These are phyloP conservation scores for Amblyjoppa fuscipennis DNA, from an alignment of 2,888 invertebrate genomes.

Conservation along the genomic window DNA sequence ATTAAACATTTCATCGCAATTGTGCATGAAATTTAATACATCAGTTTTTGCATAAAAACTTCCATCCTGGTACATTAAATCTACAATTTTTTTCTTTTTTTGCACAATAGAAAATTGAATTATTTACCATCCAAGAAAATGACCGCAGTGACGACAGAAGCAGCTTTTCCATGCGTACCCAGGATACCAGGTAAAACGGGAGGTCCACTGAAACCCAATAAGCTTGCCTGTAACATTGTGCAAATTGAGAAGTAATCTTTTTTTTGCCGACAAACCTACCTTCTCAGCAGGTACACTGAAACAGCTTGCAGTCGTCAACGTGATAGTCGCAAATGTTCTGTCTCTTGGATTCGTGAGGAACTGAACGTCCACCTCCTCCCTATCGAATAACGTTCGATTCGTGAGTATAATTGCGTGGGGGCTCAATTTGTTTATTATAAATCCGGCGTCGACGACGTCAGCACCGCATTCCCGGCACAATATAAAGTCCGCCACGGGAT, in stretches of 20 bases:
- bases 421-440: constrained; percentile 86
- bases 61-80: too few species aligned
- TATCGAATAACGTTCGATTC: constrained; percentile 87
- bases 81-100: too few species aligned
- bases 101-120: not conserved
- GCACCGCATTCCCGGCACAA: constrained; percentile 88
- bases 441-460: constrained; percentile 87
- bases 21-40: too few species aligned
- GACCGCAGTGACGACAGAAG: constrained; percentile 88
- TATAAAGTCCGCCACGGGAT: constrained; percentile 85
- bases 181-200: constrained; percentile 89
- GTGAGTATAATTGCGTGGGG: constrained; percentile 85
- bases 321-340: constrained; percentile 86
- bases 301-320: constrained; percentile 87
- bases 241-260: not conserved
- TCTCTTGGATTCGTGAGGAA: constrained; percentile 87
- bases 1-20: too few species aligned
- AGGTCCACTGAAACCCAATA: constrained; percentile 85
- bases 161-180: constrained; percentile 89
- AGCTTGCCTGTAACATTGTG: not conserved
- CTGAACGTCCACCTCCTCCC: constrained; percentile 87
- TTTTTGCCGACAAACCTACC: constrained; percentile 78
- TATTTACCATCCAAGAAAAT: constrained; percentile 87
- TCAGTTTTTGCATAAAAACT: too few species aligned
- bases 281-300: constrained; percentile 85